Conservation (phyloP, 2,888 invertebrate species). For the Leptopilina drosophilae region DNA sequence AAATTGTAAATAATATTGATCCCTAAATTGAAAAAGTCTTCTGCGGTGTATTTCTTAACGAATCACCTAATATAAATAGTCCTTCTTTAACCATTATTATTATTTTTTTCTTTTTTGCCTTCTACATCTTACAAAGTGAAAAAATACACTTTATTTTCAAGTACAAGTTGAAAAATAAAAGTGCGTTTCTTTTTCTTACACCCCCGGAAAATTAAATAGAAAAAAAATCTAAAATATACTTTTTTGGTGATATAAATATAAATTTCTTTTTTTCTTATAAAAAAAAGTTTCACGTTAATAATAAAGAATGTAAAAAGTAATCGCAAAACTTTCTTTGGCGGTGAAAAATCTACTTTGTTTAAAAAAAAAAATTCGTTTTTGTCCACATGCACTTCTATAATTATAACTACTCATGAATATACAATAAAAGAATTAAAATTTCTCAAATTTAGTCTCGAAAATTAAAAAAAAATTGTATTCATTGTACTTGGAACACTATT, state of each 20-base stretch:
- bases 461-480: background rate
- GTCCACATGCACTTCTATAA: too few relatives aligned
- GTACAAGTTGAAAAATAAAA: background rate
- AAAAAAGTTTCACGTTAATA: background rate
- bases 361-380: background rate
- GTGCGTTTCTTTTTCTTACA: too few relatives aligned
- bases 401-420: background rate
- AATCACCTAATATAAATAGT: background rate
- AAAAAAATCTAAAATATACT: background rate
- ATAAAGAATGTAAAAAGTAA: too few relatives aligned
- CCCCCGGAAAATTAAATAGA: background rate
- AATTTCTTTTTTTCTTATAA: background rate
- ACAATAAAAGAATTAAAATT: constrained; percentile 1
- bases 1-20: constrained; percentile 14
- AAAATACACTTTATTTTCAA: too few relatives aligned
- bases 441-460: background rate
- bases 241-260: background rate
- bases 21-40: constrained; percentile 6
- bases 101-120: background rate
- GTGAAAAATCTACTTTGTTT: constrained; percentile 7
- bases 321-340: constrained; percentile 7
- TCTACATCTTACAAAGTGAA: background rate
- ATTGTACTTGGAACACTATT: constrained; percentile 16
- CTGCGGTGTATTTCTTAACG: background rate
- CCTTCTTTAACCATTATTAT: background rate